Evolutionary conservation across 2,888 invertebrate genomes (phyloP).

Genomic region (Hypolimnas misippus): DNA sequence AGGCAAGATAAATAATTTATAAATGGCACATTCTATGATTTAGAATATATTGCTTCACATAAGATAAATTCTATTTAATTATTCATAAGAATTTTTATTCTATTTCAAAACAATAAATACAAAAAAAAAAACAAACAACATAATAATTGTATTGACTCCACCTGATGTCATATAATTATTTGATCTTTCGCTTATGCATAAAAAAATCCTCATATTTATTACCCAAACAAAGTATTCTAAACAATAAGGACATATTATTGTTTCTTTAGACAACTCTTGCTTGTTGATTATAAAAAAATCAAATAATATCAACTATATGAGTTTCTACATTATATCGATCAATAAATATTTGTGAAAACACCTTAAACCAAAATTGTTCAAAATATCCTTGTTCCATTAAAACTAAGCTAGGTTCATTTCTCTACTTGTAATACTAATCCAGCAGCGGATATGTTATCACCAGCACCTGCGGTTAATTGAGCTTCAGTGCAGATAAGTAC

Average conservation of each 20-base stretch:
- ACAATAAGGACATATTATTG: no score
- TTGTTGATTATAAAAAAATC: no score
- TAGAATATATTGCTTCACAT: conserved; percentile 1
- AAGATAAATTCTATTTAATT: not conserved
- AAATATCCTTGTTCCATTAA: conserved; percentile 16
- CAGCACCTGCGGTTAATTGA: conserved; percentile 92
- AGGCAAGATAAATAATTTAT: conserved; percentile 11
- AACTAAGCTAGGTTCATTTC: conserved; percentile 54
- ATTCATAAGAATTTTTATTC: not conserved
- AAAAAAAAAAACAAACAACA: not conserved
- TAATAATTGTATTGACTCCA: not conserved
- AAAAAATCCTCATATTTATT: no score
- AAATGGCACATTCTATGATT: conserved; percentile 18
- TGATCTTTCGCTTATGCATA: no score
- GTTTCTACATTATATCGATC: no score
- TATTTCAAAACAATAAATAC: not conserved
- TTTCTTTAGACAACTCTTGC: no score
- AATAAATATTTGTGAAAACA: conserved; percentile 15
- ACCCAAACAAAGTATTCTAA: no score
- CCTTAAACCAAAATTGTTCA: conserved; percentile 18
- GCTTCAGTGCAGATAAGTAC: conserved; percentile 93
- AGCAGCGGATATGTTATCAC: conserved; percentile 95
- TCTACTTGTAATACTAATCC: conserved; percentile 89
- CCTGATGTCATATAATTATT: no score
- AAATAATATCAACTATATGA: no score